Evolutionary conservation across 2,888 invertebrate genomes (phyloP).

Genomic region (Dorcus parallelipipedus): DNA sequence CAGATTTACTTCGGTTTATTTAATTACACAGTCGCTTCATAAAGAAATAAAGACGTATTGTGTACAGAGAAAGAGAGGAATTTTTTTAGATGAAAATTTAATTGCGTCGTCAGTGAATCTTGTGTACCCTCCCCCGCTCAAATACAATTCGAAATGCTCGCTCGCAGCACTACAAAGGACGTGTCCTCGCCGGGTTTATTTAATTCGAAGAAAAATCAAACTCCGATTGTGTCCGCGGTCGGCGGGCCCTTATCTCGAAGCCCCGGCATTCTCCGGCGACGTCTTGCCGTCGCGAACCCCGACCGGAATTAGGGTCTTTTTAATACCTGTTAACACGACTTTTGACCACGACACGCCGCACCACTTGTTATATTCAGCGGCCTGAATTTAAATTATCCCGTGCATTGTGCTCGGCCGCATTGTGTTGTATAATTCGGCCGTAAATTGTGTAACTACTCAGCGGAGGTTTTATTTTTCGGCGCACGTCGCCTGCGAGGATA

Average conservation of each 20-base stretch:
- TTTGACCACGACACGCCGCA: slow-evolving; percentile 27
- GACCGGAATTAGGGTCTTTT: slow-evolving; percentile 14
- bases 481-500: slow-evolving; percentile 31
- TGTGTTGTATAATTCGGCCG: slow-evolving; percentile 38
- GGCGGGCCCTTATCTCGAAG: slow-evolving; percentile 1
- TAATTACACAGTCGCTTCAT: no score
- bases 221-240: neutral
- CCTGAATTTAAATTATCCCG: slow-evolving; percentile 40
- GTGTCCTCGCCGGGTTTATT: neutral
- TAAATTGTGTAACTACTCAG: slow-evolving; percentile 38
- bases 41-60: no score
- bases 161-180: no score
- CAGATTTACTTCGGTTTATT: no score
- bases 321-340: slow-evolving; percentile 31
- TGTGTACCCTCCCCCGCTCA: neutral
- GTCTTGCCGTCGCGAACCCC: slow-evolving; percentile 3
- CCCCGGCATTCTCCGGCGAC: neutral
- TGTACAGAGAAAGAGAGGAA: no score
- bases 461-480: slow-evolving; percentile 35
- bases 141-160: no score
- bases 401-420: slow-evolving; percentile 31
- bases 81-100: neutral
- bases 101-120: neutral
- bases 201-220: neutral
- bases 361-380: slow-evolving; percentile 37